Base-by-base conservation (phyloP, 2,888 invertebrate genomes). In the Belgica antarctica region DNA sequence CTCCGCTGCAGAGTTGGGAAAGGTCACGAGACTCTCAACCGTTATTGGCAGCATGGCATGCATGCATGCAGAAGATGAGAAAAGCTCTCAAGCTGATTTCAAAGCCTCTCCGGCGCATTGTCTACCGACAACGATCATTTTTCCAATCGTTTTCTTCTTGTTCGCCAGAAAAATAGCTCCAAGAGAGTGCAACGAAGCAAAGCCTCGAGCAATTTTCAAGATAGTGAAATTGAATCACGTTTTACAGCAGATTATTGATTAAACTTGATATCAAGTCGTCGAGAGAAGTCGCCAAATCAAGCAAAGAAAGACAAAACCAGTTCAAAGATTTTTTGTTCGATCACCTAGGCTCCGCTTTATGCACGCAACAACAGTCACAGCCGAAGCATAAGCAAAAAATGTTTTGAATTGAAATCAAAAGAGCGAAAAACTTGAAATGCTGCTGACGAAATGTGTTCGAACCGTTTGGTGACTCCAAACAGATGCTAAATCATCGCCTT, bases 181-280 rank as follows among this genome's bases (percentile, higher is more conserved):
- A n/a, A n/a, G n/a, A n/a, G n/a, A n/a, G n/a, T n/a, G n/a, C n/a
- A n/a, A 24, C 27, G 59, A 24, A 24, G 27, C 59, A 59, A 59
- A 59, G 2, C 59, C 34, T 34, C 34, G 17, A 47, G 5, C n/a
- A n/a, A 27, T 31, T 46, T 46, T 15, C 28, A 22, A 52, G 31
- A 57, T 47, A 68, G 68, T 68, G 68, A 68, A 68, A 68, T 57
- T 68, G 19, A 68, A 68, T 57, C 68, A 57, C 57, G 68, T 68
- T 68, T 68, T 68, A 52, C 28, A 2, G 19, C 31, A 62, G 34
- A 62, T 59, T 65, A 47, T 27, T 25, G 27, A 65, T 25, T 46
- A 65, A 65, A 65, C 65, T 65, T 65, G 65, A 65, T 41, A 63
- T 47, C 65, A 63, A 52, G 19, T 52, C 12, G n/a, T 22, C 12